phyloP scores from a whole-genome alignment of 2,888 invertebrate species.

The Leptinotarsa peninsularis region DNA sequence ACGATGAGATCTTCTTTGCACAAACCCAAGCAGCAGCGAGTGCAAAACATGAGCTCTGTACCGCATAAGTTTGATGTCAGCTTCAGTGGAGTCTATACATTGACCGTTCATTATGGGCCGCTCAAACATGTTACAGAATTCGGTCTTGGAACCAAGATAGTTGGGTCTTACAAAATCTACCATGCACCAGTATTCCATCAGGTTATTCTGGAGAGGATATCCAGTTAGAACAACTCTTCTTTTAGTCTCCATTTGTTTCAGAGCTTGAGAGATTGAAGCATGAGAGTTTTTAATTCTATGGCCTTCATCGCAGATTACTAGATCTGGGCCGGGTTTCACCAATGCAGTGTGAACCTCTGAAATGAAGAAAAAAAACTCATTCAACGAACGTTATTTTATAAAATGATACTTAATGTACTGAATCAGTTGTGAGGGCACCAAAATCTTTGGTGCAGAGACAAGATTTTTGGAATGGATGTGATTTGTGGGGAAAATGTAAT shows the following conservation, averaged over 20 bases:
- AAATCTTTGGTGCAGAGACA: no score
- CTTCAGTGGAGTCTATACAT: conserved; percentile 95
- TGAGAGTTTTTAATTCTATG: conserved; percentile 98
- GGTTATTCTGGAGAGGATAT: conserved; percentile 97
- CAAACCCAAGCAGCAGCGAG: conserved; percentile 91
- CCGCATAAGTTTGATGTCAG: conserved; percentile 93
- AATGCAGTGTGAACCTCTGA: conserved; percentile 85
- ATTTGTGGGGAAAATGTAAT: no score
- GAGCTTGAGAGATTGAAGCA: conserved; percentile 93
- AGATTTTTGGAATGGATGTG: no score
- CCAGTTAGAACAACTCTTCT: conserved; percentile 96
- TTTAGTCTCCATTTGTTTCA: conserved; percentile 95
- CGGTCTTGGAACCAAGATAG: conserved; percentile 95
- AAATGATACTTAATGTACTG: no score
- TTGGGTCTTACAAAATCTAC: conserved; percentile 98
- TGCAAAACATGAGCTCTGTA: conserved; percentile 96
- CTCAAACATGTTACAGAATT: conserved; percentile 99
- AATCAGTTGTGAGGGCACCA: no score
- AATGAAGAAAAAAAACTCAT: conserved; percentile 51
- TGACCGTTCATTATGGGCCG: conserved; percentile 98
- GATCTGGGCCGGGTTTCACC: conserved; percentile 91
- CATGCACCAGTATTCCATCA: conserved; percentile 98
- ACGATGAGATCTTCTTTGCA: conserved; percentile 93
- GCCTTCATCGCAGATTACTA: conserved; percentile 96
- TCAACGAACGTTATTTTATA: no score